Base-by-base conservation (phyloP, 2,797 vertebrate genomes). In the Borostomias antarcticus region DNA sequence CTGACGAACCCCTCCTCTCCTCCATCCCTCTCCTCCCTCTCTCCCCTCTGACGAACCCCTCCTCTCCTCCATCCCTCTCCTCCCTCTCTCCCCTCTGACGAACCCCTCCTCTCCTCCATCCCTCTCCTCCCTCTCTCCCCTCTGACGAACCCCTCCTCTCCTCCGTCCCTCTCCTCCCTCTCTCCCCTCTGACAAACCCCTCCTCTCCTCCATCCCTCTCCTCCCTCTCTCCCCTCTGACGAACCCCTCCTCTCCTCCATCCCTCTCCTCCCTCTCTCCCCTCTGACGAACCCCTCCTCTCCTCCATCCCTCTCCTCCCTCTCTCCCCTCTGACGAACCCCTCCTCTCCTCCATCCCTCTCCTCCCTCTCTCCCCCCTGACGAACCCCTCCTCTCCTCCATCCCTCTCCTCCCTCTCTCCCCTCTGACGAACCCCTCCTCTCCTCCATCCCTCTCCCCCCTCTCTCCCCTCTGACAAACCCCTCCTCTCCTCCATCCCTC, bases 331-430 rank as follows among this genome's bases (percentile, higher is more conserved):
- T 15, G 13, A 17, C n/a, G n/a, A n/a, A n/a, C n/a, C n/a, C n/a
- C n/a, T n/a, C n/a, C 81, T 86, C 82, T 82, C 79, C 78, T 83
- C 81, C 74, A n/a, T 30, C 76, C 76, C 66, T 45, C 50, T 5
- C 92, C 93, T 95, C 93, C 93, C 94, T 93, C 95, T 17, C 45
- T n/a, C 45, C n/a, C 13, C 45, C 95, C 93, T n/a, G n/a, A n/a
- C n/a, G n/a, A n/a, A n/a, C n/a, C n/a, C n/a, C 81, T 86, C 82
- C 82, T 78, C 78, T 83, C 81, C 74, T 30, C 76, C 76, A 64
- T 45, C 50, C 11, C 92, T 92, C 95, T 93, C 93, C 94, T 93
- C 95, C 45, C 45, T n/a, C 45, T n/a, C 13, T 17, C 95, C 93
- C n/a, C n/a, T 15, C 25, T 29, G 28, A 82, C 76, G 69, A 62